Evolutionary conservation across 1,140 invertebrate genomes (phyloP).

Genomic region (Rhopalosiphum maidis): DNA sequence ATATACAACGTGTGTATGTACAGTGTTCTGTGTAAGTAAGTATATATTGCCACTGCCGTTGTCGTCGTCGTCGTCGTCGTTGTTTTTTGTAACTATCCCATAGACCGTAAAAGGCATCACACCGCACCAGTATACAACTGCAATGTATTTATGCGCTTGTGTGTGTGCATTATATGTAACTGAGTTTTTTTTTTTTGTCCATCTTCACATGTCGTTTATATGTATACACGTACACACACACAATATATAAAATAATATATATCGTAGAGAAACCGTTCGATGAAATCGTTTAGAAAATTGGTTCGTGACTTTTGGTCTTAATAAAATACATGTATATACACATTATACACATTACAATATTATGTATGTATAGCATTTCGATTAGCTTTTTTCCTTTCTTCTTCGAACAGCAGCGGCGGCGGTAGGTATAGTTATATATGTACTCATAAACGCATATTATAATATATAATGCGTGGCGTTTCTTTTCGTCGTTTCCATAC

Average conservation of each 20-base stretch:
- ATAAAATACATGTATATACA: neutral
- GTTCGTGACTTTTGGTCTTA: slow-evolving; percentile 51
- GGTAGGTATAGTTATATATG: too few relatives aligned
- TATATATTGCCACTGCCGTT: slow-evolving; percentile 1
- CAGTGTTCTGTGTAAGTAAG: neutral
- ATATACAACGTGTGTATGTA: neutral
- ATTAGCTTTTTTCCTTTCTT: slow-evolving; percentile 26
- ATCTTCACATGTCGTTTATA: slow-evolving; percentile 4
- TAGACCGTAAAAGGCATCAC: slow-evolving; percentile 45
- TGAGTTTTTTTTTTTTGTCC: slow-evolving; percentile 31
- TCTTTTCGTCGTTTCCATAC: neutral
- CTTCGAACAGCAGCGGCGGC: neutral
- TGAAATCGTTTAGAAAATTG: slow-evolving; percentile 55
- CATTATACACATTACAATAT: neutral
- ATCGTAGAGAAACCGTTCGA: slow-evolving; percentile 20
- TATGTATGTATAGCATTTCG: slow-evolving; percentile 24
- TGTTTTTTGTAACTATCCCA: neutral
- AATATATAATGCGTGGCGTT: neutral
- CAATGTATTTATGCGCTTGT: slow-evolving; percentile 8
- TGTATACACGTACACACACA: too few relatives aligned
- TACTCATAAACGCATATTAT: neutral
- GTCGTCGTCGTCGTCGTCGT: neutral
- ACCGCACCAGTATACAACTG: neutral
- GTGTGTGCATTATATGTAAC: neutral
- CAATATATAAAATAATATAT: neutral